phyloP scores from a whole-genome alignment of 2,113 vertebrate species.

The Siphamia tubifer region DNA sequence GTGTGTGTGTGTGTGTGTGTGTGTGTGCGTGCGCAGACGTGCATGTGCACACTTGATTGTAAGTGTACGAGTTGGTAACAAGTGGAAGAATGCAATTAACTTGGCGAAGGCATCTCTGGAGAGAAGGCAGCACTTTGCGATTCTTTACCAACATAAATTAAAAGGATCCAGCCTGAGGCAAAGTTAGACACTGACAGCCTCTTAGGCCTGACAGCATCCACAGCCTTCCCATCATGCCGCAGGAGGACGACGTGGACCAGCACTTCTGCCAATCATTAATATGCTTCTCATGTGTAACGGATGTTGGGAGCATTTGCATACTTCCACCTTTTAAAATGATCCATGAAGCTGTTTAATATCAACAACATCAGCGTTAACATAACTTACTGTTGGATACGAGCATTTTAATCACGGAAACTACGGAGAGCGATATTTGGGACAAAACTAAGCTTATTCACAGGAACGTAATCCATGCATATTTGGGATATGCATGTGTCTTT shows the following conservation, averaged over 20 bases:
- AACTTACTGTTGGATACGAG: neutral
- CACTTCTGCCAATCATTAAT: slow-evolving; percentile 59
- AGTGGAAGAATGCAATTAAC: slow-evolving; percentile 78
- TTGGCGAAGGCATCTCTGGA: slow-evolving; percentile 67
- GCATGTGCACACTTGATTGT: slow-evolving; percentile 9
- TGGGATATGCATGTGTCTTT: too few relatives aligned
- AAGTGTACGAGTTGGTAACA: slow-evolving; percentile 49
- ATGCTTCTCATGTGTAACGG: neutral
- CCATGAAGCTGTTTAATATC: too few relatives aligned
- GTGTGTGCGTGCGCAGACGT: neutral
- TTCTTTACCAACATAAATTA: slow-evolving; percentile 72
- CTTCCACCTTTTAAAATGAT: too few relatives aligned
- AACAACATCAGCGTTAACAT: slow-evolving; percentile 4
- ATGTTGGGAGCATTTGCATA: slow-evolving; percentile 21
- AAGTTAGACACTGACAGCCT: slow-evolving; percentile 60
- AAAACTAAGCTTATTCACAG: too few relatives aligned
- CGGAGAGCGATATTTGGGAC: too few relatives aligned
- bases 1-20: slow-evolving; percentile 13
- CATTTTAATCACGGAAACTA: slow-evolving; percentile 5
- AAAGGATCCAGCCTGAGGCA: slow-evolving; percentile 67
- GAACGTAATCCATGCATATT: too few relatives aligned
- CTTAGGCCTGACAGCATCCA: slow-evolving; percentile 49
- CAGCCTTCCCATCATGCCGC: slow-evolving; percentile 50
- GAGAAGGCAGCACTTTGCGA: slow-evolving; percentile 57
- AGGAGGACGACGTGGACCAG: slow-evolving; percentile 45